Conservation (phyloP, 2,888 invertebrate species). For the Aradus depressus region DNA sequence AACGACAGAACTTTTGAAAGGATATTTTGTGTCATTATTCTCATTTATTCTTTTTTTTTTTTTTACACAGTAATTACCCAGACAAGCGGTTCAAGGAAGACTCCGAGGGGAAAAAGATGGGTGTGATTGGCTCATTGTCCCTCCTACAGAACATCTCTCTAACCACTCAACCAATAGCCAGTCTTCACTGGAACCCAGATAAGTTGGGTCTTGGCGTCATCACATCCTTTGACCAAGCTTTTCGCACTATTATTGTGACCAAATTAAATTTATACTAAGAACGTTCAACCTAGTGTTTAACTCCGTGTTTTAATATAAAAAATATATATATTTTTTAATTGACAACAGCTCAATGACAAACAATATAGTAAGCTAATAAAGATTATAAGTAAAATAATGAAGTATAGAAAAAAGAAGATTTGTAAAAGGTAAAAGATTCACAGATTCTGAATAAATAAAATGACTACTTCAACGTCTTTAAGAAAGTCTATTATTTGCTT, state of each 20-base stretch:
- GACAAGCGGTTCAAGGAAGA: conserved; percentile 58
- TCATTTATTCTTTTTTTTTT: conserved; percentile 16
- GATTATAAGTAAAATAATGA: too few species aligned
- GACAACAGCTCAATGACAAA: too few species aligned
- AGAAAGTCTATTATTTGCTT: too few species aligned
- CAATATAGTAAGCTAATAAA: too few species aligned
- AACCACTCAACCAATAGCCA: conserved; percentile 77
- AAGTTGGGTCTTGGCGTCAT: conserved; percentile 79
- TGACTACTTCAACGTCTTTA: too few species aligned
- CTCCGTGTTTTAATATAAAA: too few species aligned
- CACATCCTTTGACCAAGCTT: conserved; percentile 82
- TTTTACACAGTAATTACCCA: conserved; percentile 59
- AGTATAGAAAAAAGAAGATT: too few species aligned
- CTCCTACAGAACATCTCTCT: conserved; percentile 69
- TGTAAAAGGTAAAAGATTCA: too few species aligned
- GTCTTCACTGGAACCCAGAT: conserved; percentile 86
- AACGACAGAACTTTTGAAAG: too few species aligned
- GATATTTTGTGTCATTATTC: not conserved
- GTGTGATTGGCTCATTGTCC: conserved; percentile 63
- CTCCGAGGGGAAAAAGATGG: conserved; percentile 56
- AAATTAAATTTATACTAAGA: conserved; percentile 65
- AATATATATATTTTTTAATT: too few species aligned
- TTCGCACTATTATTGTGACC: conserved; percentile 77
- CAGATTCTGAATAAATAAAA: too few species aligned
- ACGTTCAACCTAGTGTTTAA: too few species aligned